Evolutionary conservation across 2,113 vertebrate species (phyloP).

Genomic region (Lamprologus lemairii): DNA sequence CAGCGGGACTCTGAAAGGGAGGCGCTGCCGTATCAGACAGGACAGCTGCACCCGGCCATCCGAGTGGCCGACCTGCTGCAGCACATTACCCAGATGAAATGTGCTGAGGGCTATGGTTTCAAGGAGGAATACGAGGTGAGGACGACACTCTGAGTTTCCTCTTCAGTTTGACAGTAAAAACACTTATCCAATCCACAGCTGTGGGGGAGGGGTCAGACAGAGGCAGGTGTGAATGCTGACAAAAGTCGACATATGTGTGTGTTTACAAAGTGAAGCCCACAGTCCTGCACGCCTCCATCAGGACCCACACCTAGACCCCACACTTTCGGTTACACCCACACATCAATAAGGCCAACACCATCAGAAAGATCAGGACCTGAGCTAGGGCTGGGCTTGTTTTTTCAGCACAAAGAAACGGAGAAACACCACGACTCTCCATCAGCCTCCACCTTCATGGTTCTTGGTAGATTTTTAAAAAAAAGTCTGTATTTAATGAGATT

Average conservation of each 20-base stretch:
- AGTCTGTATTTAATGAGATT: too few species aligned
- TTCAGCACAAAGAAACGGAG: neutral
- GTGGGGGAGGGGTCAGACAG: neutral
- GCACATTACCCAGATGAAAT: slow-evolving; percentile 99
- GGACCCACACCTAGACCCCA: neutral
- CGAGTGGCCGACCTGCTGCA: slow-evolving; percentile 93
- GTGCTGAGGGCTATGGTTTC: slow-evolving; percentile 81
- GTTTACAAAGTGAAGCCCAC: neutral
- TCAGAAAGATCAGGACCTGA: neutral
- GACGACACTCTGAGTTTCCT: neutral
- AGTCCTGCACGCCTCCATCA: neutral
- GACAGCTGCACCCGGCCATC: slow-evolving; percentile 93
- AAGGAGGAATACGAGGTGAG: slow-evolving; percentile 63
- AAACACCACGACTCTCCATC: neutral
- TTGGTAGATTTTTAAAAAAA: too few species aligned
- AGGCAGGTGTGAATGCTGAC: neutral
- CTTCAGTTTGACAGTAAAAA: neutral
- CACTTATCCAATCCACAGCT: neutral
- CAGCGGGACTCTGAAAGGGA: slow-evolving; percentile 78
- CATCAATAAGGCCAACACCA: neutral
- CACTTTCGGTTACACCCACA: neutral
- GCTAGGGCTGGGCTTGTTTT: neutral
- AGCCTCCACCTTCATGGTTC: neutral
- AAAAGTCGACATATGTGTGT: neutral
- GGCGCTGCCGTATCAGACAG: slow-evolving; percentile 91